phyloP scores from a whole-genome alignment of 2,888 invertebrate species.

The Drosophila nr. fundita region DNA sequence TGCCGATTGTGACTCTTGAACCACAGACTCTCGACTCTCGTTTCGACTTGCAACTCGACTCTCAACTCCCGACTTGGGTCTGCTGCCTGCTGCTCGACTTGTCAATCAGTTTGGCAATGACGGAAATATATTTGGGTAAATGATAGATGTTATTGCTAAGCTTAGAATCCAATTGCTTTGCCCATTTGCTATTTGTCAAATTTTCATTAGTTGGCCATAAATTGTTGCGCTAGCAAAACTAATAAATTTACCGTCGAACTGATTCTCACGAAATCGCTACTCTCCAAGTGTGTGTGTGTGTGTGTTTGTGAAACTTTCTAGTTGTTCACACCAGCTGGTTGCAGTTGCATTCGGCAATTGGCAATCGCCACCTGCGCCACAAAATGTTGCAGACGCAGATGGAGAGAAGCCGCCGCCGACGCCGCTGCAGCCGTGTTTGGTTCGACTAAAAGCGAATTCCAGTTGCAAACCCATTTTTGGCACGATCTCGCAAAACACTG shows the following conservation, averaged over 20 bases:
- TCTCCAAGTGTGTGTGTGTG: background rate
- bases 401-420: constrained; percentile 19
- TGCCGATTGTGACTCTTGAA: constrained; percentile 38
- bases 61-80: background rate
- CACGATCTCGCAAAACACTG: constrained; percentile 65
- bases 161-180: constrained; percentile 54
- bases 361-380: constrained; percentile 73
- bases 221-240: constrained; percentile 63
- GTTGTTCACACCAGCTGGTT: constrained; percentile 73
- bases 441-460: constrained; percentile 78
- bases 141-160: constrained; percentile 67
- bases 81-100: constrained; percentile 32
- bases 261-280: constrained; percentile 68
- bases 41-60: constrained; percentile 5
- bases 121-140: constrained; percentile 46
- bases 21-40: constrained; percentile 12
- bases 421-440: constrained; percentile 39
- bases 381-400: constrained; percentile 30
- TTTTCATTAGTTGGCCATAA: constrained; percentile 76
- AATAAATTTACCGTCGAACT: constrained; percentile 73
- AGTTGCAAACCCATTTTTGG: constrained; percentile 81
- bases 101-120: constrained; percentile 56
- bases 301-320: constrained; percentile 63
- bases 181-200: constrained; percentile 77
- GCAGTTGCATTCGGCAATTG: constrained; percentile 41